These are phyloP conservation scores for Cyphomyrmex costatus DNA, from an alignment of 1,140 invertebrate genomes.

Conservation along the genomic window DNA sequence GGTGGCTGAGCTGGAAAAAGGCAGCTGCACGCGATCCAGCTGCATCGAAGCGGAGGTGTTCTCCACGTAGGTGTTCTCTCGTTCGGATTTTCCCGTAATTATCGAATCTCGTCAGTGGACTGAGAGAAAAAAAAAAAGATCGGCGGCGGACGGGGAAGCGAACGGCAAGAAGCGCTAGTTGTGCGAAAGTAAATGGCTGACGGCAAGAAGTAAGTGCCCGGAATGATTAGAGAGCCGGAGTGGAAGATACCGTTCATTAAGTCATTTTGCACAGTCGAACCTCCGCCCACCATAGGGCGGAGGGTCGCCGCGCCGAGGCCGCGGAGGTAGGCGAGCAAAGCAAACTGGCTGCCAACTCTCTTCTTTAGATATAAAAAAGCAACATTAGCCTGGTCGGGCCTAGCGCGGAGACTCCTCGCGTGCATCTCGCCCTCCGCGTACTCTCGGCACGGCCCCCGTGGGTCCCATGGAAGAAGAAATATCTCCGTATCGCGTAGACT, in stretches of 20 bases:
- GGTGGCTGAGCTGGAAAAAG: constrained; percentile 39
- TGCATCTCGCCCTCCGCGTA: constrained; percentile 34
- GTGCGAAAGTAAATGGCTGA: constrained; percentile 77
- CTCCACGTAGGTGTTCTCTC: constrained; percentile 62
- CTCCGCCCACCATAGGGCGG: constrained; percentile 68
- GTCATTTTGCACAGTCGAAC: constrained; percentile 76
- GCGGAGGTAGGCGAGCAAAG: constrained; percentile 66
- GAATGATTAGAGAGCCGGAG: constrained; percentile 77
- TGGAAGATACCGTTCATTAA: constrained; percentile 78
- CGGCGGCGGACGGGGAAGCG: neutral
- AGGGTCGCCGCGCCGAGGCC: constrained; percentile 28
- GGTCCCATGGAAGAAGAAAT: constrained; percentile 8
- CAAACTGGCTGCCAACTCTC: constrained; percentile 72
- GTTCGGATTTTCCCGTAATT: constrained; percentile 74
- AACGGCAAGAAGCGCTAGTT: constrained; percentile 71
- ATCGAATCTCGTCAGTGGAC: constrained; percentile 65
- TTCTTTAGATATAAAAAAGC: constrained; percentile 70
- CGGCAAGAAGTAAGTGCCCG: constrained; percentile 75
- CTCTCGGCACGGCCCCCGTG: constrained; percentile 2
- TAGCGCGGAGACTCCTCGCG: constrained; percentile 30
- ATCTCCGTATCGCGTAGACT: constrained; percentile 36
- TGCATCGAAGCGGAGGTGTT: constrained; percentile 25
- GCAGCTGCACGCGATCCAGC: constrained; percentile 64
- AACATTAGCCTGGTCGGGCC: constrained; percentile 66
- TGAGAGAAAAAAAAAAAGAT: neutral